Conservation (phyloP, 2,797 vertebrate species). For the Thripadectes ignobilis region DNA sequence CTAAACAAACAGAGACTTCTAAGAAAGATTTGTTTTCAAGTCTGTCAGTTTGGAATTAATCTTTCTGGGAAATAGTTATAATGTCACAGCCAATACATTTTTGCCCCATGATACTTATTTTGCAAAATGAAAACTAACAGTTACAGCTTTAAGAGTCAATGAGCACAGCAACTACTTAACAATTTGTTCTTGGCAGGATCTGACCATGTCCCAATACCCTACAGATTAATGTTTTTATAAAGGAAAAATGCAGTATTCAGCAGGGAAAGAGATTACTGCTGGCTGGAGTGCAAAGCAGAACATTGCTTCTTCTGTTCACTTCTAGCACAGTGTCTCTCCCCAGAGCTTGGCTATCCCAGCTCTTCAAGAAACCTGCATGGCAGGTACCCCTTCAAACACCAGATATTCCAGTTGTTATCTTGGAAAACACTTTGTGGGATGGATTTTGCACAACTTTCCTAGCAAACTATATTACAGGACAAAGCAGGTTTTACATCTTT, state of each 20-base stretch:
- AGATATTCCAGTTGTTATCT: not conserved
- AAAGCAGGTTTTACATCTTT: not conserved
- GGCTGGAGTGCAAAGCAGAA: conserved; percentile 28
- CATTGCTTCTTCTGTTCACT: not conserved
- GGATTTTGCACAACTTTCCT: not conserved
- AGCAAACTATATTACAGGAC: not conserved
- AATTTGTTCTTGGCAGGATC: conserved; percentile 76
- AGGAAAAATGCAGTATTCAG: conserved; percentile 60
- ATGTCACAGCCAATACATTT: conserved; percentile 52
- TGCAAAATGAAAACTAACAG: conserved; percentile 63
- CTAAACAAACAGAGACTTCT: conserved; percentile 24
- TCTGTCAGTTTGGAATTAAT: conserved; percentile 22
- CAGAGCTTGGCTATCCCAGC: not conserved
- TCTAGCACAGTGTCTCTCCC: not conserved
- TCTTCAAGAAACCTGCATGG: not conserved
- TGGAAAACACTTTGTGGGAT: not conserved
- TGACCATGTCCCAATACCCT: conserved; percentile 57
- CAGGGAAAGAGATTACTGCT: conserved; percentile 52
- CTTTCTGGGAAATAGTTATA: conserved; percentile 36
- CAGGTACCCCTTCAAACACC: not conserved
- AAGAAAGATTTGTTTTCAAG: conserved; percentile 44
- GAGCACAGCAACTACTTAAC: conserved; percentile 66
- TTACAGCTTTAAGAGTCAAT: conserved; percentile 67
- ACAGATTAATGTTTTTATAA: conserved; percentile 67
- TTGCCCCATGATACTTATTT: conserved; percentile 55